These are phyloP conservation scores for Tauraco hartlaubi DNA, from an alignment of 2,797 vertebrate genomes.

Conservation along the genomic window DNA sequence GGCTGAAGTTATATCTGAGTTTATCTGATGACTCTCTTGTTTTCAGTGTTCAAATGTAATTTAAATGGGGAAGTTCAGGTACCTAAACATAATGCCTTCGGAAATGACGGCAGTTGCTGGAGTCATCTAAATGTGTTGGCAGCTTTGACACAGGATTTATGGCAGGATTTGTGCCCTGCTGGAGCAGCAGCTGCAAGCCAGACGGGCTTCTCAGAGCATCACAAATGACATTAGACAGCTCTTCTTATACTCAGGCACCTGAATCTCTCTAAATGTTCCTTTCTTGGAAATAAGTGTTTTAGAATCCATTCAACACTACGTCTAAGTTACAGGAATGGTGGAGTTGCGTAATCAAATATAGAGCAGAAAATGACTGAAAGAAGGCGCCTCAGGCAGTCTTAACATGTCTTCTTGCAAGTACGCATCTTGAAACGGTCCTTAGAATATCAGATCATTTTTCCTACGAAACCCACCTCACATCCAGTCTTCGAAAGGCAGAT, in stretches of 20 bases:
- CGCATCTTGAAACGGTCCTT: neutral
- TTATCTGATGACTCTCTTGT: constrained; percentile 46
- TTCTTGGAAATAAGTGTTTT: constrained; percentile 56
- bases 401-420: constrained; percentile 4
- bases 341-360: constrained; percentile 40
- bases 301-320: constrained; percentile 4
- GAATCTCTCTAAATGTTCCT: constrained; percentile 49
- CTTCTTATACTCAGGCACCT: constrained; percentile 61
- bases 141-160: constrained; percentile 69
- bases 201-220: constrained; percentile 61
- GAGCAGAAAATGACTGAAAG: constrained; percentile 43
- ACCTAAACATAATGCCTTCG: constrained; percentile 55
- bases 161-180: constrained; percentile 68
- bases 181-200: constrained; percentile 73
- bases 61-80: constrained; percentile 53
- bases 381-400: neutral
- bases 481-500: neutral
- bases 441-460: neutral
- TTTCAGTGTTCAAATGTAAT: constrained; percentile 51
- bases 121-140: constrained; percentile 64
- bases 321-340: constrained; percentile 37
- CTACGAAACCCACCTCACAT: neutral
- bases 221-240: constrained; percentile 64
- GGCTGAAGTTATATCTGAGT: constrained; percentile 34
- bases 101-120: constrained; percentile 30